Conservation (phyloP, 2,797 vertebrate species). For the Fratercula arctica region DNA sequence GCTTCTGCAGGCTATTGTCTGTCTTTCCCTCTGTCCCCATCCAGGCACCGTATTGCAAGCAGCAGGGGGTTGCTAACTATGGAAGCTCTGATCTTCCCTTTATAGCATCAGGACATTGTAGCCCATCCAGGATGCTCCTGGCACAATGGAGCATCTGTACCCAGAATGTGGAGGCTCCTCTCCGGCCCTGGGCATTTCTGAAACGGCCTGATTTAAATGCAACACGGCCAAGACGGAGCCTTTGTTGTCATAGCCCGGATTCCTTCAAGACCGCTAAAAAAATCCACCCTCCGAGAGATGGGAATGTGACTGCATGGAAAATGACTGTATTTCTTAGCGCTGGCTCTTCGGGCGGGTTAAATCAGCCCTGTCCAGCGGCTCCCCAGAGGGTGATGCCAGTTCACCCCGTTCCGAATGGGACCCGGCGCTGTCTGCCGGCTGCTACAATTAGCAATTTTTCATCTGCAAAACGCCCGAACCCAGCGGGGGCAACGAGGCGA, state of each 20-base stretch:
- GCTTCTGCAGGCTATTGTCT: constrained; percentile 58
- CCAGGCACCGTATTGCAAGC: not conserved
- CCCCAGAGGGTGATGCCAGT: not conserved
- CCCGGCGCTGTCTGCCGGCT: not conserved
- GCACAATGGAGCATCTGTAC: not conserved
- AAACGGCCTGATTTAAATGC: not conserved
- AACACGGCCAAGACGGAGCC: not conserved
- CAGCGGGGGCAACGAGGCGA: too few species aligned
- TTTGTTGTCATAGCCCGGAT: constrained; percentile 59
- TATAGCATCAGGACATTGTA: not conserved
- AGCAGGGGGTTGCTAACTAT: not conserved
- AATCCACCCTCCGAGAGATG: not conserved
- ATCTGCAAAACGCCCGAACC: not conserved
- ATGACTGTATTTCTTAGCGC: not conserved
- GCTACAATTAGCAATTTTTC: accelerated
- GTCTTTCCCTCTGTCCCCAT: not conserved
- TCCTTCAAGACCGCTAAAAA: constrained; percentile 25
- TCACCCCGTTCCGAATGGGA: accelerated
- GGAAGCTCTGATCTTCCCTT: not conserved
- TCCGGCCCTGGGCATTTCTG: not conserved
- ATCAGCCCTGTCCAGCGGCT: not conserved
- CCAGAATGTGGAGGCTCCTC: not conserved
- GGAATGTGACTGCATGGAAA: constrained; percentile 7
- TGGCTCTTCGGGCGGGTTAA: not conserved
- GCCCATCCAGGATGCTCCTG: not conserved